Percentiles rank a stretch among this genome's conserved stretches.
Conservation (phyloP, 2,113 vertebrate species). For the Pterocles gutturalis region DNA sequence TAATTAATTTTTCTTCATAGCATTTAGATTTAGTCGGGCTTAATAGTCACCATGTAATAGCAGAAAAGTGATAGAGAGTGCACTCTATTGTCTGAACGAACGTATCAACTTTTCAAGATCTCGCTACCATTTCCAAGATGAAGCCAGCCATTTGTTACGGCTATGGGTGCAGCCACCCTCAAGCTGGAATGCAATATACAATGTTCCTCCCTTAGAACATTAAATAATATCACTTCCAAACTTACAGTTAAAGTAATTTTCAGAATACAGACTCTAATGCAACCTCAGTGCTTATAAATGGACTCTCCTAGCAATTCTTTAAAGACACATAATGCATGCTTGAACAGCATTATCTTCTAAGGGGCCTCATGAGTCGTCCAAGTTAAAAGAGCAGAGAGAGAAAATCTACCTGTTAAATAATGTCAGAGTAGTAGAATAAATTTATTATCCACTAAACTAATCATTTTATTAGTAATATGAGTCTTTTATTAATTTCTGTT, state of each 20-base stretch:
- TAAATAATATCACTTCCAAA: not conserved
- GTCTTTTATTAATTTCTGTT: not conserved
- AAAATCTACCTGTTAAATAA: not conserved
- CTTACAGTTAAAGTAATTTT: not conserved
- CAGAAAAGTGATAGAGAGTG: not conserved
- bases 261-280: not conserved
- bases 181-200: not conserved
- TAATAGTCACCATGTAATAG: not conserved
- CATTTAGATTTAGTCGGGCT: not conserved
- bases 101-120: not conserved
- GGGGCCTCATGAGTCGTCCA: not conserved
- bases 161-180: not conserved
- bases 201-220: not conserved
- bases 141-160: not conserved
- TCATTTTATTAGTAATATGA: not conserved
- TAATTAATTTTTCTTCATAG: not conserved
- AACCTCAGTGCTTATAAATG: not conserved
- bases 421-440: not conserved
- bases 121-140: not conserved
- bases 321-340: not conserved
- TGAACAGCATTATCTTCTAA: not conserved
- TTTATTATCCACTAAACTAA: not conserved
- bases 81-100: not conserved
- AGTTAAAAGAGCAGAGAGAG: not conserved
- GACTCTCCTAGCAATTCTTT: not conserved